Base-by-base conservation (phyloP, 2,113 vertebrate genomes). In the Phalacrocorax brasilianus region DNA sequence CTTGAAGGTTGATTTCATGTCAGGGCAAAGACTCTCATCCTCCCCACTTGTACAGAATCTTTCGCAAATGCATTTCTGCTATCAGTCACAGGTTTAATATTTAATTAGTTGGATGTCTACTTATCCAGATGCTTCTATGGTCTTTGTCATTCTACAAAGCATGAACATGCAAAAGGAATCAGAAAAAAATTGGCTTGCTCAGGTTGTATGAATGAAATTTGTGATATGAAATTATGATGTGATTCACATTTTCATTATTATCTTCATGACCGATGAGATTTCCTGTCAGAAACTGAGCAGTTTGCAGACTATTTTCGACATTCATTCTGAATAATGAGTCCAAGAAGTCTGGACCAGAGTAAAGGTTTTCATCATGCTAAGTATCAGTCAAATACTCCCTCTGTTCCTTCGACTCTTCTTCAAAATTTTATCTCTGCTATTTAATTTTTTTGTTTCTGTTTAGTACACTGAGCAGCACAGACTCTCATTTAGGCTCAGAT, bases 211-310 rank as follows among this genome's bases (percentile, higher is more conserved):
- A 83, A 89, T 85, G 52, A 77, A 88, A 62, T 85, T 45, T 76
- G 21, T 50, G 50, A 71, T 50, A n/a, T 2, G 17, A 94, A 91
- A 79, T 77, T 67, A 65, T 66, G 70, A 62, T 62, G 17, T 42
- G 18, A 74, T 89, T 89, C 88, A 79, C 30, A 65, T 82, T 94
- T 93, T 88, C 40, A 61, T 91, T 93, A 62, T 74, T 89, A 78
- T 72, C 45, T 16, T 73, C 82, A 88, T 35, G 76, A 56, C 52
- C 52, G 71, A 67, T 21, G 1, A 9, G 61, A 85, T 91, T 85
- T 94, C 52, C 45, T 83, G 32, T 28, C 50, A 88, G 75, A 85
- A 85, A 66, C 33, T 67, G 42, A 72, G 50, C 67, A 42, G 12
- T 83, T 79, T 83, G 27, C 42, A 83, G 85, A 47, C 13, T 59